Evolutionary conservation across 2,797 vertebrate genomes (phyloP), one percentile per base, ranked within the genome.

Genomic region (Toxotes lorentzi): DNA sequence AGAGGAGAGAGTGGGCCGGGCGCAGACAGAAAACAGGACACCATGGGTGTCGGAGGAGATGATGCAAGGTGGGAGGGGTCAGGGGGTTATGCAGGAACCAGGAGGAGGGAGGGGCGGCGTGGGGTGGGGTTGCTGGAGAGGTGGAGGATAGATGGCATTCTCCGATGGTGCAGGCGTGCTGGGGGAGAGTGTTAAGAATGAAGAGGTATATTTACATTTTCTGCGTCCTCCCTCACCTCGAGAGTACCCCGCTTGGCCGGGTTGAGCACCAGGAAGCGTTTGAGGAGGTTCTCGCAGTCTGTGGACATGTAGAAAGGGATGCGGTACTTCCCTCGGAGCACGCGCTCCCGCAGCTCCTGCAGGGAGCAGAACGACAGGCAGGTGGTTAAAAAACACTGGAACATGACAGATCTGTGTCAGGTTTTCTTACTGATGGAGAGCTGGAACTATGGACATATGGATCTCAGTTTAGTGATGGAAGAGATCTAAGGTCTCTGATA

Each of bases 251-350:
- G 95, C 94, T 99, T 99, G 79, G 95, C 93, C 79, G 98, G 98
- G 91, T 99, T 99, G 90, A 99, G 97, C 94, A 99, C 98, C 93
- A 99, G 94, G 93, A 99, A 99, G 85, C 97, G 97, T 83, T 99
- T 99, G 67, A 99, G 98, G 72, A 99, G 97, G 94, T 99, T 99
- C 96, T 99, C 98, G 91, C 98, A 99, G 96, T 99, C 98, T 51
- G 98, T 99, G 87, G 98, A 99, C 98, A 99, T 99, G 95, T 99
- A 99, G 95, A 99, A 99, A 43, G 98, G 98, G 91, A 99, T 99
- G 83, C 98, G 95, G 92, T 99, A 99, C 93, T 99, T 99, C 47
- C 98, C 98, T 73, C 98, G 93, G 59, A 99, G 95, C n/a, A 99
- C 98, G 32, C 98, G 95, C 86, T 99, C 98, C 77, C 98, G 95